These are phyloP conservation scores for Onychomys arenicola DNA, from an alignment of 2,797 vertebrate species.

Conservation along the genomic window DNA sequence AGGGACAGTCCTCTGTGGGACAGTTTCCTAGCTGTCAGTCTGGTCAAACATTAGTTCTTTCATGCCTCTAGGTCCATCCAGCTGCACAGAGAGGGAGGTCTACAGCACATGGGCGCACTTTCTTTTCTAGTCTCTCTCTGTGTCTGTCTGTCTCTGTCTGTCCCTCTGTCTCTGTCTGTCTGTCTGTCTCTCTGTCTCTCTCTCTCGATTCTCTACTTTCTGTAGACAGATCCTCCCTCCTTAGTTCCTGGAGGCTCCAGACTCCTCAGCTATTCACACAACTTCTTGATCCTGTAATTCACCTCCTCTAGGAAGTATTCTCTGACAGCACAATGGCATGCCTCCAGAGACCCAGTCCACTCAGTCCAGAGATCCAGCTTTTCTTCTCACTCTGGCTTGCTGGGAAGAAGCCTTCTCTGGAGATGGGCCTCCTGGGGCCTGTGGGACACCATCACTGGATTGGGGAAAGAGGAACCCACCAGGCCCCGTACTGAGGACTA, in stretches of 20 bases:
- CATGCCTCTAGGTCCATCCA: background rate
- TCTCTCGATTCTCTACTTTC: background rate
- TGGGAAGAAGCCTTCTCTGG: background rate
- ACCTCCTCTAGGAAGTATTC: background rate
- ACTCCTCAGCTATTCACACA: background rate
- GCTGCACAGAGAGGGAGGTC: background rate
- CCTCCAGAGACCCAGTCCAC: background rate
- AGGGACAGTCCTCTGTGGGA: background rate
- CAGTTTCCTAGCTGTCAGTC: background rate
- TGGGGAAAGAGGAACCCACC: rapidly evolving
- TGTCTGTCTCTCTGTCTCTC: background rate
- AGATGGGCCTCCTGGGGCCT: background rate
- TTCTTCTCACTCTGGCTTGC: background rate
- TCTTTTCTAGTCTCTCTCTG: too few species aligned
- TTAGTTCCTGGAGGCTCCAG: background rate
- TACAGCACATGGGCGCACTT: background rate
- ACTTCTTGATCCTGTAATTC: background rate
- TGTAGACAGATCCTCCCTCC: background rate
- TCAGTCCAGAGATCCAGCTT: background rate
- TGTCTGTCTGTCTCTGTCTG: background rate
- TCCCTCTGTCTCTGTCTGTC: background rate
- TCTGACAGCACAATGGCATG: background rate
- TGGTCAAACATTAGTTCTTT: background rate
- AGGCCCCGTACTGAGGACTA: background rate
- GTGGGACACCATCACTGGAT: rapidly evolving